Percentiles rank a stretch among this genome's conserved stretches.
Evolutionary conservation across 2,888 invertebrate species (phyloP).

Genomic region (Mimachlamys varia): DNA sequence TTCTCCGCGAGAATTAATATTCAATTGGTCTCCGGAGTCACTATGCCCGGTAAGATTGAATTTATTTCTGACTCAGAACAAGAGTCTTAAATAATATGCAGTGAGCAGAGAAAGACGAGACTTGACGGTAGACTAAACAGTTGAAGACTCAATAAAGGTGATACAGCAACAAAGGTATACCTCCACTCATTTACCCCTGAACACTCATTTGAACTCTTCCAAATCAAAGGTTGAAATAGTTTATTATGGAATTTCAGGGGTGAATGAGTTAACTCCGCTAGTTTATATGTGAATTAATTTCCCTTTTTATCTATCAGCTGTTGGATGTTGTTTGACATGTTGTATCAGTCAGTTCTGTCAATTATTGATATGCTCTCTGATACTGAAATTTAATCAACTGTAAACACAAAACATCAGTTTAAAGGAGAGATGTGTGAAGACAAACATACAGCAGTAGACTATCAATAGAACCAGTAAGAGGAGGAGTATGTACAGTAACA

Average conservation of each 20-base stretch:
- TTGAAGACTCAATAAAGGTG: not conserved
- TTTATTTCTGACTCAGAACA: slow-evolving; percentile 20
- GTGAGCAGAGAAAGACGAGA: not conserved
- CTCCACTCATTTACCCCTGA: not conserved
- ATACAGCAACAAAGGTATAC: not conserved
- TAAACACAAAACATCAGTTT: too few species aligned
- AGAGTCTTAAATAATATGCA: slow-evolving; percentile 20
- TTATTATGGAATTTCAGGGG: too few species aligned
- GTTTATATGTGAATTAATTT: not conserved
- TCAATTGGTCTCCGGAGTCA: not conserved
- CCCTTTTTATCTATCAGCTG: not conserved
- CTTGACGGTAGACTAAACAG: not conserved
- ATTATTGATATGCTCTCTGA: too few species aligned
- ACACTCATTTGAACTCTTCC: too few species aligned
- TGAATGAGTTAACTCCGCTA: not conserved
- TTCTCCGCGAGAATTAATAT: not conserved
- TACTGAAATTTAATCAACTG: too few species aligned
- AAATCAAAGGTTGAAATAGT: too few species aligned
- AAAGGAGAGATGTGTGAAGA: too few species aligned
- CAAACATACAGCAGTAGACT: too few species aligned
- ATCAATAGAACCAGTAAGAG: too few species aligned
- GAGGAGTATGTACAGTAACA: too few species aligned
- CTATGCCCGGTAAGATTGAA: slow-evolving; percentile 10
- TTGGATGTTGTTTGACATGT: too few species aligned
- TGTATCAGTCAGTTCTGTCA: too few species aligned